Conservation (phyloP, 2,113 vertebrate genomes). For the Atlantisia rogersi region DNA sequence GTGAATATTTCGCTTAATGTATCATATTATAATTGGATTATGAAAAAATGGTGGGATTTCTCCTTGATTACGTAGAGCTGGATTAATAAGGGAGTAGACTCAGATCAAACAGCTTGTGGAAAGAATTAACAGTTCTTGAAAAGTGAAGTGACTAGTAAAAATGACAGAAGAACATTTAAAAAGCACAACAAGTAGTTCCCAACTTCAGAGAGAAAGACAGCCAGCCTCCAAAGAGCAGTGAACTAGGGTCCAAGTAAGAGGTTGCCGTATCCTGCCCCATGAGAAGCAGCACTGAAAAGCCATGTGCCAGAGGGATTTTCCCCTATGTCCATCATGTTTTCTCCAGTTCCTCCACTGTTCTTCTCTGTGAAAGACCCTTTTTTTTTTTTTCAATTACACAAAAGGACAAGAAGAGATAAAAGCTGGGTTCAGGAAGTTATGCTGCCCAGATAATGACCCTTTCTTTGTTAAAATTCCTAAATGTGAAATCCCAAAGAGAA, state of each 20-base stretch:
- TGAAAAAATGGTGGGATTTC: background rate
- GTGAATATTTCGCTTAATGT: background rate
- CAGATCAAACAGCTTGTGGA: background rate
- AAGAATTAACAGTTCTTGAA: background rate
- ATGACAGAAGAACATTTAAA: background rate
- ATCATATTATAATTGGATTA: background rate
- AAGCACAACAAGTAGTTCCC: background rate
- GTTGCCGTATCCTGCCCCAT: background rate
- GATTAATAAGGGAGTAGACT: background rate
- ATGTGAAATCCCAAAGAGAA: conserved; percentile 51
- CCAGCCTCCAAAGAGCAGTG: background rate
- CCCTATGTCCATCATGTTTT: conserved; percentile 5
- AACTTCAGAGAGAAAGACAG: background rate
- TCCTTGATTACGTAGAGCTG: background rate
- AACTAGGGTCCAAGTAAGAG: background rate
- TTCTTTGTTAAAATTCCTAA: conserved; percentile 59
- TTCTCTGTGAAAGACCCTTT: background rate
- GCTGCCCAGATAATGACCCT: conserved; percentile 56
- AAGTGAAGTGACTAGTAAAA: background rate
- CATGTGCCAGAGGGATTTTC: background rate
- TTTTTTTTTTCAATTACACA: conserved; percentile 23
- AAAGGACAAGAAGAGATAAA: conserved; percentile 67
- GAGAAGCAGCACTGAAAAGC: background rate
- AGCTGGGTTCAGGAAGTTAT: conserved; percentile 53
- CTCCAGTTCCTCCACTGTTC: background rate